These are phyloP conservation scores for Enoplolaimus lenunculus DNA, from an alignment of 2,888 invertebrate species.

Conservation along the genomic window DNA sequence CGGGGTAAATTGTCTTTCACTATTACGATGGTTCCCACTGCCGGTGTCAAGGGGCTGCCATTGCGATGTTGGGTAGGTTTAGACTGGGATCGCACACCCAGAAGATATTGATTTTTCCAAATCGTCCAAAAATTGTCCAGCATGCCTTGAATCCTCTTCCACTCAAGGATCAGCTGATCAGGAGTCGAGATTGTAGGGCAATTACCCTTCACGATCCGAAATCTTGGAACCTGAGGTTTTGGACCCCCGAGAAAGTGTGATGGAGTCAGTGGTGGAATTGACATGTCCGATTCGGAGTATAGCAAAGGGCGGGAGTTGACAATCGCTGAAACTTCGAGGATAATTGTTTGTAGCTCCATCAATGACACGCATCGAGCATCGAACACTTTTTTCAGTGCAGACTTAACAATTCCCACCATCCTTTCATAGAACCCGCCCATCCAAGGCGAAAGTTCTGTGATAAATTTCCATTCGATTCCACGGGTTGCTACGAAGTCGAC, in stretches of 20 bases:
- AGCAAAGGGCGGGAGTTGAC: neutral
- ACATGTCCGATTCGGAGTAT: no score
- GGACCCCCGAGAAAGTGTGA: neutral
- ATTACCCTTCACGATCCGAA: neutral
- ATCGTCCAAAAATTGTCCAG: neutral
- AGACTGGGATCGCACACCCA: neutral
- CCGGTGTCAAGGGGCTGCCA: neutral
- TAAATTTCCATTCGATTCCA: no score
- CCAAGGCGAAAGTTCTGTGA: no score
- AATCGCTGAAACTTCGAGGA: neutral
- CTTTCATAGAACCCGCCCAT: slow-evolving; percentile 9
- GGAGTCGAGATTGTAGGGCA: neutral
- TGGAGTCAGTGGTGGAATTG: slow-evolving; percentile 9
- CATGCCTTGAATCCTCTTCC: neutral
- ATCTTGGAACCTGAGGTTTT: neutral
- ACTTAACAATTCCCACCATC: neutral
- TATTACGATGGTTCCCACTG: neutral
- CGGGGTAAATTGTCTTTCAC: neutral
- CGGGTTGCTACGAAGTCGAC: neutral
- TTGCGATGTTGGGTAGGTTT: neutral
- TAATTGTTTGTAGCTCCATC: slow-evolving; percentile 1
- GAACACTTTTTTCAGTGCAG: slow-evolving; percentile 5
- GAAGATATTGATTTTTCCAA: neutral
- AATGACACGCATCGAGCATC: neutral
- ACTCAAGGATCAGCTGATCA: neutral